Evolutionary conservation across 1,140 invertebrate genomes (phyloP).

Genomic region (Helicoverpa armigera): DNA sequence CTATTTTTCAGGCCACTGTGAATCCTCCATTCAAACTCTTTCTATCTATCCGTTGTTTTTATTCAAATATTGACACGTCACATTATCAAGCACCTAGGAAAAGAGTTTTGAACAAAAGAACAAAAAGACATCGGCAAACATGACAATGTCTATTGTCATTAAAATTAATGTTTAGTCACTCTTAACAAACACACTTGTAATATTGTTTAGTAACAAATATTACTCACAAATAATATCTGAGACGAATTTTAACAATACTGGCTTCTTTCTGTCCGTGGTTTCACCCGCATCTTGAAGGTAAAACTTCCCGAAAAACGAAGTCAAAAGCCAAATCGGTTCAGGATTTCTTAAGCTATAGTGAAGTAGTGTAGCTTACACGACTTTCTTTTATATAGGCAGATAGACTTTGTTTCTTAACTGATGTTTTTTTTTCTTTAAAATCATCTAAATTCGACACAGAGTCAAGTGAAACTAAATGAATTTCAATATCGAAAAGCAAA

Average conservation of each 20-base stretch:
- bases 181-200: background rate
- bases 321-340: too few relatives aligned
- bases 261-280: too few relatives aligned
- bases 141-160: slow-evolving; percentile 16
- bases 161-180: slow-evolving; percentile 16
- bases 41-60: background rate
- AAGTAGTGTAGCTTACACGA: too few relatives aligned
- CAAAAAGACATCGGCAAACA: background rate
- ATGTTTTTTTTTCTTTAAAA: background rate
- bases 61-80: slow-evolving; percentile 12
- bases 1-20: too few relatives aligned
- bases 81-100: background rate
- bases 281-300: background rate
- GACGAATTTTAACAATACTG: background rate
- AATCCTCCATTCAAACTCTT: background rate
- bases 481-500: background rate
- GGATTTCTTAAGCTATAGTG: too few relatives aligned
- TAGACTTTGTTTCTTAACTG: background rate
- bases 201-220: background rate
- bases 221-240: slow-evolving; percentile 6
- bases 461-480: background rate
- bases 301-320: too few relatives aligned
- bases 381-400: too few relatives aligned
- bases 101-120: background rate
- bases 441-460: background rate